phyloP scores from a whole-genome alignment of 2,888 invertebrate species.

The Pteria penguin region DNA sequence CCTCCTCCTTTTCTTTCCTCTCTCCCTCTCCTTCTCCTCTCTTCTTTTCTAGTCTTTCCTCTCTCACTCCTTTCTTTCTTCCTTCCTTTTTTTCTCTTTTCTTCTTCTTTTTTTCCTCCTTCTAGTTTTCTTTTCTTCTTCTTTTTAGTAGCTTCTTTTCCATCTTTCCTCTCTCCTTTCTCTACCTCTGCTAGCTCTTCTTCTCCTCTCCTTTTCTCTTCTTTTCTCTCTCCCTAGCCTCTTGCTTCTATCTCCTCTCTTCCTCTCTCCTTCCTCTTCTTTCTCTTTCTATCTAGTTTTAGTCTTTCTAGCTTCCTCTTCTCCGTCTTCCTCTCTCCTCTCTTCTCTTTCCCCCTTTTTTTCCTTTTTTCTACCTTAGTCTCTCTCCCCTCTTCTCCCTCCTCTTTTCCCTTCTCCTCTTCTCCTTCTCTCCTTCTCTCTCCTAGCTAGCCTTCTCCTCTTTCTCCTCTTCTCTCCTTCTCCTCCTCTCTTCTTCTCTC shows the following conservation, averaged over 20 bases:
- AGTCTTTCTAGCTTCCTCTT: background rate
- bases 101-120: background rate
- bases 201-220: background rate
- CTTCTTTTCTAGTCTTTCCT: background rate
- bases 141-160: background rate
- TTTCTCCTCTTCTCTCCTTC: constrained; percentile 5
- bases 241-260: background rate
- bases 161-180: background rate
- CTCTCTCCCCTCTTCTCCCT: background rate
- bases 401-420: background rate
- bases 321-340: background rate
- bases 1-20: background rate
- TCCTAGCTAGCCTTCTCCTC: background rate
- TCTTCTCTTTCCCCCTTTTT: background rate
- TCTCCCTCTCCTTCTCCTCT: background rate
- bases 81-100: background rate
- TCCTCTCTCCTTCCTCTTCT: background rate
- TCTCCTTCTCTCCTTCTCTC: background rate
- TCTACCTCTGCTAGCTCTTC: background rate
- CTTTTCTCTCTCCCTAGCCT: background rate
- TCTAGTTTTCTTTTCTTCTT: too few species aligned
- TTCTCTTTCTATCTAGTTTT: background rate
- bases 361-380: background rate
- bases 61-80: background rate
- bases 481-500: background rate